Evolutionary conservation across 2,797 vertebrate genomes (phyloP), one percentile per base, ranked within the genome.

Genomic region (Aulostomus chinensis): DNA sequence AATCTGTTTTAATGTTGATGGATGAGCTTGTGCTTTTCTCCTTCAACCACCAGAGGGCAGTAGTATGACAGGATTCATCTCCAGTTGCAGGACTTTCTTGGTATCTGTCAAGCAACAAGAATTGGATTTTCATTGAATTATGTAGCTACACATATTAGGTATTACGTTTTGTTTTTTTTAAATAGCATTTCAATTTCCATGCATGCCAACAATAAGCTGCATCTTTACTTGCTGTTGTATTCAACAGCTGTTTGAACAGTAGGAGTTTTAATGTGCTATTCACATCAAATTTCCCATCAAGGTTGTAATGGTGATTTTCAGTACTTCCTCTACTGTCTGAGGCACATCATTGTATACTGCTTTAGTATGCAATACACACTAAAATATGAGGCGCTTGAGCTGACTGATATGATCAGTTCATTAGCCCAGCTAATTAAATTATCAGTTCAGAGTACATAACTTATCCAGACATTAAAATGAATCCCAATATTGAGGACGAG

Each of bases 181-280:
- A n/a, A n/a, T n/a, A n/a, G n/a, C n/a, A n/a, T n/a, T n/a, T n/a
- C n/a, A n/a, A n/a, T n/a, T n/a, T n/a, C n/a, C n/a, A n/a, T n/a
- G n/a, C n/a, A n/a, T n/a, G n/a, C n/a, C n/a, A n/a, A n/a, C n/a
- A n/a, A n/a, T n/a, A n/a, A n/a, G n/a, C n/a, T n/a, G n/a, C n/a
- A n/a, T n/a, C n/a, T n/a, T n/a, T n/a, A n/a, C n/a, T n/a, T n/a
- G n/a, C n/a, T n/a, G n/a, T n/a, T n/a, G n/a, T n/a, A n/a, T n/a
- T n/a, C n/a, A 55, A 24, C 25, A 39, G 34, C 52, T 39, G 22
- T 18, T 39, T 29, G 3, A 16, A 32, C 15, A 40, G 49, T 28
- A 14, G 34, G n/a, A 11, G 11, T 21, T 30, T 49, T 69, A 26
- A 65, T 54, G 43, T 26, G 41, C 62, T 58, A 65, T 74, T 80